Percentiles rank a stretch among this genome's conserved stretches.
Evolutionary conservation across 2,113 vertebrate species (phyloP).

Genomic region (Prochilodus magdalenae): DNA sequence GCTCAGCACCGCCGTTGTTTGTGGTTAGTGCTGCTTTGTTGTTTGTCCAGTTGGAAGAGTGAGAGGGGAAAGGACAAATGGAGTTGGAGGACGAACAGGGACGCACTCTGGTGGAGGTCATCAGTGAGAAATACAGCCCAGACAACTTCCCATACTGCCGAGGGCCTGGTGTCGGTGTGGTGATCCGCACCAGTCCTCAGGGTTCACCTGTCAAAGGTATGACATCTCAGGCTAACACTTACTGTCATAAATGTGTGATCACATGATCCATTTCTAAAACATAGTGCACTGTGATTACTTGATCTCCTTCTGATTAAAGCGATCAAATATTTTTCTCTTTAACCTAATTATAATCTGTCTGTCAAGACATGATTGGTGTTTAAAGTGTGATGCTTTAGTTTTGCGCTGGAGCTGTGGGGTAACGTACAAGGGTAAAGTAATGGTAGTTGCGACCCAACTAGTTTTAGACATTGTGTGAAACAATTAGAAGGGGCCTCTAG

Average conservation of each 20-base stretch:
- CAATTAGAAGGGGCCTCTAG: no score
- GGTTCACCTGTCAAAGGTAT: conserved; percentile 95
- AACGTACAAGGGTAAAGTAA: no score
- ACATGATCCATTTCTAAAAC: neutral
- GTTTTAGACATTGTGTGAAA: no score
- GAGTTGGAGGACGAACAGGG: conserved; percentile 81
- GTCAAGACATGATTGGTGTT: no score
- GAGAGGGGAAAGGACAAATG: conserved; percentile 76
- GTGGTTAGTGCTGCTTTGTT: neutral
- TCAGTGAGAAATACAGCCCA: conserved; percentile 96
- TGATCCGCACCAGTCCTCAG: conserved; percentile 88
- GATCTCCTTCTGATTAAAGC: no score
- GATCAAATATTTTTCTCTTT: no score
- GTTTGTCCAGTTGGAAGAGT: conserved; percentile 40
- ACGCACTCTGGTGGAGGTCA: conserved; percentile 92
- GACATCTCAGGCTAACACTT: neutral
- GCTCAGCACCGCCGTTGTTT: neutral
- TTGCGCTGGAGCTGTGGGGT: no score
- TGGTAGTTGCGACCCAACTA: no score
- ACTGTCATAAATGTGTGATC: neutral
- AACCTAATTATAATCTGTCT: no score
- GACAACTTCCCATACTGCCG: conserved; percentile 95
- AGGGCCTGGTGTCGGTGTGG: conserved; percentile 89
- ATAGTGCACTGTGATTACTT: no score
- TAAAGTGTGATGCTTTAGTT: no score